phyloP scores from a whole-genome alignment of 92 coral and sea anemone species.

The Bergia sp. region DNA sequence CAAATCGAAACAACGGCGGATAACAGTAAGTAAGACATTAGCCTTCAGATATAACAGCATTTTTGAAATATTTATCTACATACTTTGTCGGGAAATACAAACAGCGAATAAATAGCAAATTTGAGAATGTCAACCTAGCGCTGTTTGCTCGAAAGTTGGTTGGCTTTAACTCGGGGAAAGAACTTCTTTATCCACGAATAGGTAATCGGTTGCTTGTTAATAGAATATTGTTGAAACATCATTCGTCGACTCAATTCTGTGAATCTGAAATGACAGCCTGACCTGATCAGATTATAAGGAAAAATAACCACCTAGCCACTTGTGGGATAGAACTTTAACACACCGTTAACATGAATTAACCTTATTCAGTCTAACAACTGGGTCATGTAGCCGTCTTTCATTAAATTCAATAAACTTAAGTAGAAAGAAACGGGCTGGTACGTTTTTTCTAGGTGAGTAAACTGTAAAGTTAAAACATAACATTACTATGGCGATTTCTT shows the following conservation, averaged over 20 bases:
- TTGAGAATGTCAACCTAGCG: too few species aligned
- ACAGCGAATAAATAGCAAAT: background rate
- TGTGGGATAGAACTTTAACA: background rate
- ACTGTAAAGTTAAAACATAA: background rate
- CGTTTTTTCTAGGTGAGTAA: background rate
- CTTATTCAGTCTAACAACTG: background rate
- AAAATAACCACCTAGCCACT: background rate
- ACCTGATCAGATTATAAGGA: too few species aligned
- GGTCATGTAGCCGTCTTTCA: background rate
- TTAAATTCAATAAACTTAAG: too few species aligned
- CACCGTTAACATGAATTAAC: background rate
- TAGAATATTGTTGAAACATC: too few species aligned
- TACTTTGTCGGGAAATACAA: too few species aligned
- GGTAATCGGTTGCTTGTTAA: too few species aligned
- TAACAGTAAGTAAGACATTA: background rate
- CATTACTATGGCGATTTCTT: background rate
- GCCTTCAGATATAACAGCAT: background rate
- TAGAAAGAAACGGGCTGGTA: background rate
- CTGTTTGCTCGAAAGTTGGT: too few species aligned
- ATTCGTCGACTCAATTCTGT: too few species aligned
- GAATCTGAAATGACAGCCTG: too few species aligned
- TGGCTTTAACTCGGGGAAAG: too few species aligned
- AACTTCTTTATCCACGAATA: too few species aligned
- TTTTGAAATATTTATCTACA: too few species aligned
- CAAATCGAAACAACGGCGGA: background rate